A percentile compares a stretch with the other conserved stretches of the same genome.
Evolutionary conservation across 2,113 vertebrate genomes (phyloP).

Genomic region (Microcebus griseorufus): DNA sequence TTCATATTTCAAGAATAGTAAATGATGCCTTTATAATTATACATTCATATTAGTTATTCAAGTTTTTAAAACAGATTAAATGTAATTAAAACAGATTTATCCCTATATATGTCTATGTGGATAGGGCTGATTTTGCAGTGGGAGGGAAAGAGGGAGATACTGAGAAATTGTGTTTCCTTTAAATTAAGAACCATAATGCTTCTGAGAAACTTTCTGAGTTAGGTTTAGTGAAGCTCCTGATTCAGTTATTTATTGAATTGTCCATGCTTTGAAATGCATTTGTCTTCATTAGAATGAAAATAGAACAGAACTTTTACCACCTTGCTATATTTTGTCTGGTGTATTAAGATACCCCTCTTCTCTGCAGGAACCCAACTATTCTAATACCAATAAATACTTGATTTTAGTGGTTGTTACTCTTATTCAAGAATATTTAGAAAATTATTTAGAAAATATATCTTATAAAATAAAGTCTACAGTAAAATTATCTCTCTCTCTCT

Average conservation of each 20-base stretch:
- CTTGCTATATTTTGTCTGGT: background rate
- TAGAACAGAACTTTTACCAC: background rate
- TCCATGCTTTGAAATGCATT: background rate
- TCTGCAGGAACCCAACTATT: background rate
- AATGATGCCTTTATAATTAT: background rate
- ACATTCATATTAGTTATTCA: background rate
- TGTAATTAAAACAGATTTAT: background rate
- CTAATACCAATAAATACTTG: background rate
- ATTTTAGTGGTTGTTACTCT: background rate
- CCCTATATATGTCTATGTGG: background rate
- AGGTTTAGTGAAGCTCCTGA: background rate
- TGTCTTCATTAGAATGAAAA: background rate
- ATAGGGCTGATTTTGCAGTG: background rate
- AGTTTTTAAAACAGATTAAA: background rate
- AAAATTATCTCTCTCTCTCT: background rate
- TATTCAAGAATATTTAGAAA: background rate
- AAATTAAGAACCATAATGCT: background rate
- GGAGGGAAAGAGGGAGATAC: background rate
- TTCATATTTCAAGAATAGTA: constrained; percentile 15
- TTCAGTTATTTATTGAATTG: background rate
- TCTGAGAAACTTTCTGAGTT: background rate
- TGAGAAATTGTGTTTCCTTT: background rate
- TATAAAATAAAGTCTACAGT: background rate
- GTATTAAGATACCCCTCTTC: background rate
- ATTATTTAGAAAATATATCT: background rate